Evolutionary conservation across 1,140 invertebrate species (phyloP).

Genomic region (Bombus soroeensis): DNA sequence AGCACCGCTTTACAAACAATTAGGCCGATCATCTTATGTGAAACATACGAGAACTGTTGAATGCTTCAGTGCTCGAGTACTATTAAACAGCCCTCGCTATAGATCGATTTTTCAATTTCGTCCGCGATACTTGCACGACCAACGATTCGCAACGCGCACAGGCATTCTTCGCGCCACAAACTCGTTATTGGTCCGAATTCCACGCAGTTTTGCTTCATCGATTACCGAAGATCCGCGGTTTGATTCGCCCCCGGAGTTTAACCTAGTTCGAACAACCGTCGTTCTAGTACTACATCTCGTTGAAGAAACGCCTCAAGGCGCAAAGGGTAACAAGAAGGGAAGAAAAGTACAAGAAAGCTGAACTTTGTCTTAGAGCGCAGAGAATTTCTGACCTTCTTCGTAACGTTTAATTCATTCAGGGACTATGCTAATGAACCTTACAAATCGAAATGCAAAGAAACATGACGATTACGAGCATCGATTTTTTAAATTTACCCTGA

Average conservation of each 20-base stretch:
- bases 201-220: conserved; percentile 24
- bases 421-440: too few species aligned
- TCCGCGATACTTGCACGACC: background rate
- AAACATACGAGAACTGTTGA: background rate
- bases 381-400: too few species aligned
- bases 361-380: background rate
- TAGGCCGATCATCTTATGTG: background rate
- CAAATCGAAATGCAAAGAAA: too few species aligned
- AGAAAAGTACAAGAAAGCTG: background rate
- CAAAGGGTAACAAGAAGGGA: background rate
- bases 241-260: conserved; percentile 6
- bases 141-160: background rate
- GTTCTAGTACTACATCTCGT: background rate
- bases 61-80: background rate
- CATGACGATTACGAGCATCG: too few species aligned
- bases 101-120: conserved; percentile 12
- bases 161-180: conserved; percentile 24
- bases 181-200: conserved; percentile 37
- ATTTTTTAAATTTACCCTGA: too few species aligned
- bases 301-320: background rate
- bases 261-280: conserved; percentile 19
- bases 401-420: too few species aligned
- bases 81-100: background rate
- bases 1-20: background rate
- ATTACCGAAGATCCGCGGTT: conserved; percentile 32